A percentile compares a stretch with the other conserved stretches of the same genome.
Evolutionary conservation across 2,888 invertebrate species (phyloP).

Genomic region (Tortrix viridana): DNA sequence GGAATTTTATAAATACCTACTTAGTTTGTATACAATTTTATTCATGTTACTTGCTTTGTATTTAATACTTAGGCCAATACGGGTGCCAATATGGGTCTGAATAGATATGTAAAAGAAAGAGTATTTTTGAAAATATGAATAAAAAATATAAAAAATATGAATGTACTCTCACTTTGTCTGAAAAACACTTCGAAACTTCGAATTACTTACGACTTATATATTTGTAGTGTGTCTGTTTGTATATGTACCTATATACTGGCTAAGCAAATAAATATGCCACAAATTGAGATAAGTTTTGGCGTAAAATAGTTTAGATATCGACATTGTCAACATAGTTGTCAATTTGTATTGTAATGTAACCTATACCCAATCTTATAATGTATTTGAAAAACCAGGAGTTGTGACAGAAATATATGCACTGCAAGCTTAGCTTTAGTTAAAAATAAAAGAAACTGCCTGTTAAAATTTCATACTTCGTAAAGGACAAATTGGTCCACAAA

Average conservation of each 20-base stretch:
- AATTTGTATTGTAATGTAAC: not conserved
- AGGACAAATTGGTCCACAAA: too few species aligned
- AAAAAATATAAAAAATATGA: not conserved
- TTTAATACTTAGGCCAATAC: constrained; percentile 3
- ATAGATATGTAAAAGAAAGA: constrained; percentile 28
- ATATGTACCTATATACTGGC: not conserved
- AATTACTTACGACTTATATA: not conserved
- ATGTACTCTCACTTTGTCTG: constrained; percentile 9
- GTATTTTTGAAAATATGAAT: too few species aligned
- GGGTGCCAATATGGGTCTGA: constrained; percentile 37
- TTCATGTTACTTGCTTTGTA: not conserved
- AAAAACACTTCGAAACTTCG: constrained; percentile 2
- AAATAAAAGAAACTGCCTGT: too few species aligned
- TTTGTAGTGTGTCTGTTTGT: constrained; percentile 7
- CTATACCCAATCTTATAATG: not conserved
- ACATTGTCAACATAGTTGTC: not conserved
- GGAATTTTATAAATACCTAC: not conserved
- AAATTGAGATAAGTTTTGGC: not conserved
- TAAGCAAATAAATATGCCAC: not conserved
- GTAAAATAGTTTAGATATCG: not conserved
- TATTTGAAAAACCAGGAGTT: too few species aligned
- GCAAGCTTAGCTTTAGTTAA: too few species aligned
- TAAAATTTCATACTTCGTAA: too few species aligned
- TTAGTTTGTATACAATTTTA: not conserved
- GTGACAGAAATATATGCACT: too few species aligned